These are phyloP conservation scores for Lutraria lutraria DNA, from an alignment of 2,888 invertebrate species.

Conservation along the genomic window DNA sequence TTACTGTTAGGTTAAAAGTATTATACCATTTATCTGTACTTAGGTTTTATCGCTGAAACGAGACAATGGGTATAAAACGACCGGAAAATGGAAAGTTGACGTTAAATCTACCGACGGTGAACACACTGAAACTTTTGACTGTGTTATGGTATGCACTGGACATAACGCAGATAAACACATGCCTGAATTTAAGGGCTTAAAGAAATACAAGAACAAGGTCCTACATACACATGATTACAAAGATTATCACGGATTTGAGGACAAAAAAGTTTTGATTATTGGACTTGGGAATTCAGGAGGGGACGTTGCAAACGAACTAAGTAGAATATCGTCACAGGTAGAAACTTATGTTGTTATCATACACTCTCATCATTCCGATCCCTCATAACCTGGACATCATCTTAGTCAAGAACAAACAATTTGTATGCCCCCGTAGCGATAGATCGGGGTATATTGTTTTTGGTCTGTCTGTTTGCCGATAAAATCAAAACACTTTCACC, in stretches of 20 bases:
- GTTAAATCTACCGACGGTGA: neutral
- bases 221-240: slow-evolving; percentile 83
- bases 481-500: too few species aligned
- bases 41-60: slow-evolving; percentile 40
- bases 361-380: too few species aligned
- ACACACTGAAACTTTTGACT: slow-evolving; percentile 21
- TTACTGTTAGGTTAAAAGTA: too few species aligned
- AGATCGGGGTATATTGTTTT: too few species aligned
- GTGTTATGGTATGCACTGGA: slow-evolving; percentile 83
- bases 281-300: slow-evolving; percentile 88
- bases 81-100: slow-evolving; percentile 80
- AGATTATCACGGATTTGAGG: slow-evolving; percentile 78
- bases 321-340: slow-evolving; percentile 83
- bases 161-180: slow-evolving; percentile 79
- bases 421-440: too few species aligned
- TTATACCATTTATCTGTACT: too few species aligned
- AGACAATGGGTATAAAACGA: slow-evolving; percentile 16
- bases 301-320: slow-evolving; percentile 87
- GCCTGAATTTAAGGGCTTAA: slow-evolving; percentile 76
- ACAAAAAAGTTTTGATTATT: slow-evolving; percentile 87
- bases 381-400: too few species aligned
- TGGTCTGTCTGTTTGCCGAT: too few species aligned
- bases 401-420: too few species aligned
- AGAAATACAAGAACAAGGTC: slow-evolving; percentile 78
- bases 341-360: neutral